Conservation (phyloP, 2,113 vertebrate genomes). For the Poecilia latipinna region DNA sequence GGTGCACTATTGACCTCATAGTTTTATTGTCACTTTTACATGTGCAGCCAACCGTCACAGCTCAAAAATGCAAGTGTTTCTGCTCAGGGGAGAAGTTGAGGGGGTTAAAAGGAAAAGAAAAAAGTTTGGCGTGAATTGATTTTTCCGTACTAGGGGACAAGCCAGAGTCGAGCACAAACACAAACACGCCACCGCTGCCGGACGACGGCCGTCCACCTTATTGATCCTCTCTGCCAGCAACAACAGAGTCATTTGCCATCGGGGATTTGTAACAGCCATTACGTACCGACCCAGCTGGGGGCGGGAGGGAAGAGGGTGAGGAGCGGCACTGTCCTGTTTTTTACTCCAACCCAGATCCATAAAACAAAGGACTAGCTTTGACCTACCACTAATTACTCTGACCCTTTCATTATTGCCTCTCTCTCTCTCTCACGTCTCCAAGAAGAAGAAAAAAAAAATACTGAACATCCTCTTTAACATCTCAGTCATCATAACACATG, state of each 20-base stretch:
- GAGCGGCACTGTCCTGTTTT: constrained; percentile 44
- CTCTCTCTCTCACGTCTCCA: not conserved
- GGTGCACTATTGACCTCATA: constrained; percentile 4
- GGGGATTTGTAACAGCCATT: constrained; percentile 74
- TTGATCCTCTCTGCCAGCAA: constrained; percentile 69
- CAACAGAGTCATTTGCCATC: constrained; percentile 69
- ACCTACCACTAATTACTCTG: constrained; percentile 19
- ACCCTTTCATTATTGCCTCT: constrained; percentile 2
- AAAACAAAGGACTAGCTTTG: constrained; percentile 25
- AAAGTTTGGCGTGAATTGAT: constrained; percentile 67
- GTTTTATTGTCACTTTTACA: constrained; percentile 21
- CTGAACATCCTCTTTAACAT: constrained; percentile 8
- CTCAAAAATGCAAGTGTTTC: constrained; percentile 19
- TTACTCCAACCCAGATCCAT: constrained; percentile 25
- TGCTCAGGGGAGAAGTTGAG: constrained; percentile 15
- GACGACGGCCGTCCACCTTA: constrained; percentile 59
- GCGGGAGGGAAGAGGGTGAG: constrained; percentile 19
- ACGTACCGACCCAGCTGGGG: constrained; percentile 60
- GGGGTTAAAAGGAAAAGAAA: constrained; percentile 41
- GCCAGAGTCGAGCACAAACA: constrained; percentile 44
- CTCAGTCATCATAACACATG: constrained; percentile 29
- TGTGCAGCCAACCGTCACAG: constrained; percentile 23
- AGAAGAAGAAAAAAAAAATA: not conserved
- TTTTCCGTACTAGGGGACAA: constrained; percentile 64
- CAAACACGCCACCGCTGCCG: constrained; percentile 39